These are phyloP conservation scores for Danaus melanippus DNA, from an alignment of 1,140 invertebrate species.

Conservation along the genomic window DNA sequence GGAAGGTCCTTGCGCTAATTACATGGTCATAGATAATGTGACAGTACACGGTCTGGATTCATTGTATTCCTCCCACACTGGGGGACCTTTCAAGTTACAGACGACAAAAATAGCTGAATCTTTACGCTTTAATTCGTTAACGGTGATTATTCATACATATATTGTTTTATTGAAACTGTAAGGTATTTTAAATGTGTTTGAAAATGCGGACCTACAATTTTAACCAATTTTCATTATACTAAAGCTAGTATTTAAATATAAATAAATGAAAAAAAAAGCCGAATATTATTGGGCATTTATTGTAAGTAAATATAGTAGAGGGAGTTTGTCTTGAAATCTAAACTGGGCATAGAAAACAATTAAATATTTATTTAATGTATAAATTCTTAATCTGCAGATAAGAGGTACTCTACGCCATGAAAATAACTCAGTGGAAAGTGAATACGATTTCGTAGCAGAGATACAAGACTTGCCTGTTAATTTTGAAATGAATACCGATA, in stretches of 20 bases:
- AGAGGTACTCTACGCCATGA: slow-evolving; percentile 22
- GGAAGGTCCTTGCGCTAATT: slow-evolving; percentile 8
- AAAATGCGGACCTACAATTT: no score
- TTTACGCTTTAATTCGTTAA: slow-evolving; percentile 37
- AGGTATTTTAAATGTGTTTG: no score
- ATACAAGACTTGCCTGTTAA: slow-evolving; percentile 26
- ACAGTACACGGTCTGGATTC: slow-evolving; percentile 40
- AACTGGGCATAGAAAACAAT: background rate
- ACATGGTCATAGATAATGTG: slow-evolving; percentile 20
- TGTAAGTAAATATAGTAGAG: no score
- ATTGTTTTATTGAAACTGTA: no score
- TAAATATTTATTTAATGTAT: slow-evolving; percentile 2
- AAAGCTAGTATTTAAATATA: no score
- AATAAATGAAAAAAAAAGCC: no score
- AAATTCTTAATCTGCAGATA: slow-evolving; percentile 15
- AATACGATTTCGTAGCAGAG: slow-evolving; percentile 28
- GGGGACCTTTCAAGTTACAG: slow-evolving; percentile 35
- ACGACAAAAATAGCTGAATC: slow-evolving; percentile 27
- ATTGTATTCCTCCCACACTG: slow-evolving; percentile 30
- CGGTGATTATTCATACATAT: slow-evolving; percentile 21
- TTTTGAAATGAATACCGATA: slow-evolving; percentile 22
- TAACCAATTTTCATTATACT: no score
- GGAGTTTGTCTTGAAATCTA: slow-evolving; percentile 1
- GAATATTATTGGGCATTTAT: no score
- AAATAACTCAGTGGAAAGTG: slow-evolving; percentile 15